Conservation (phyloP, 2,113 vertebrate species). For the Paralichthys olivaceus region DNA sequence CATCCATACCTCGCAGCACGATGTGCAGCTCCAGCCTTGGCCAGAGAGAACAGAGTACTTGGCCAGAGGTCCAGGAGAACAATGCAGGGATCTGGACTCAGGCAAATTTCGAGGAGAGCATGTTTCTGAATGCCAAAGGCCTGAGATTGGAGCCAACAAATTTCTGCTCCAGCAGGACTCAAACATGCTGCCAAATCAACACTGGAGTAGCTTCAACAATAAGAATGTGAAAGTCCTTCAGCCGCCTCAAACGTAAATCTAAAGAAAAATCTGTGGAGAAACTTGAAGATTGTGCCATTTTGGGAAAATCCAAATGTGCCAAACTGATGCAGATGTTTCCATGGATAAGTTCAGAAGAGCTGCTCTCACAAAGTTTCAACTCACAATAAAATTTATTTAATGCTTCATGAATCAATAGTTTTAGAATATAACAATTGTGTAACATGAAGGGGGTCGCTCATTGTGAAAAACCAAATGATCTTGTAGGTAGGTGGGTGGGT, state of each 20-base stretch:
- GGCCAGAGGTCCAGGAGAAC: slow-evolving; percentile 49
- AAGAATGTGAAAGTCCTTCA: slow-evolving; percentile 36
- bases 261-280: slow-evolving; percentile 46
- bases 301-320: slow-evolving; percentile 8
- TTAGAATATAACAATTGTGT: too few species aligned
- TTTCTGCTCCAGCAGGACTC: slow-evolving; percentile 49
- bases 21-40: slow-evolving; percentile 39
- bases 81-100: slow-evolving; percentile 49
- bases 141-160: slow-evolving; percentile 43
- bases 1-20: slow-evolving; percentile 27
- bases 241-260: background rate
- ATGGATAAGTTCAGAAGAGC: slow-evolving; percentile 6
- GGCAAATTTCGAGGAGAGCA: slow-evolving; percentile 47
- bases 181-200: slow-evolving; percentile 51
- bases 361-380: background rate
- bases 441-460: too few species aligned
- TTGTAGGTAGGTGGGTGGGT: too few species aligned
- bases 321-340: slow-evolving; percentile 26
- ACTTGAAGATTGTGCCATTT: slow-evolving; percentile 13
- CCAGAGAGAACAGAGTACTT: slow-evolving; percentile 22
- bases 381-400: background rate
- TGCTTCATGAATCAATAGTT: background rate
- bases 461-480: too few species aligned
- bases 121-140: slow-evolving; percentile 50
- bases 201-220: slow-evolving; percentile 53